phyloP scores from a whole-genome alignment of 2,888 invertebrate species.

The Spodoptera littoralis region DNA sequence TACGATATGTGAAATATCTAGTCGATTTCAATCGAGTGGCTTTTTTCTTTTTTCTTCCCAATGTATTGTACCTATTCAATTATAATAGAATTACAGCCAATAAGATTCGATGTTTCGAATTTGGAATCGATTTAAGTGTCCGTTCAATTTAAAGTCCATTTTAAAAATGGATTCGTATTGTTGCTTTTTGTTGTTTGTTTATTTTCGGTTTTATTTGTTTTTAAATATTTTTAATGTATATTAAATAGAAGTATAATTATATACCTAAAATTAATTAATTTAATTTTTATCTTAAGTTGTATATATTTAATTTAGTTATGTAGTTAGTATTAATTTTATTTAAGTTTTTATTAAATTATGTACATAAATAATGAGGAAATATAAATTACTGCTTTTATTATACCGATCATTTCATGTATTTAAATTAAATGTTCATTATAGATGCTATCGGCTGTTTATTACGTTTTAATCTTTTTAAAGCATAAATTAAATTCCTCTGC shows the following conservation, averaged over 20 bases:
- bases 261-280: too few relatives aligned
- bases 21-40: slow-evolving; percentile 46
- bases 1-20: slow-evolving; percentile 43
- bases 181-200: neutral
- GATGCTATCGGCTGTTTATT: neutral
- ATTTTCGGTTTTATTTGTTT: slow-evolving; percentile 6
- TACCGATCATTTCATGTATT: too few relatives aligned
- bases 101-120: slow-evolving; percentile 38
- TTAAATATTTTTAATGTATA: too few relatives aligned
- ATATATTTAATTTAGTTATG: too few relatives aligned
- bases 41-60: slow-evolving; percentile 50
- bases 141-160: slow-evolving; percentile 10
- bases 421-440: too few relatives aligned
- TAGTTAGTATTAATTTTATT: too few relatives aligned
- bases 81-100: slow-evolving; percentile 39
- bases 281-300: too few relatives aligned
- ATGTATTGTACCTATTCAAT: slow-evolving; percentile 25
- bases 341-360: too few relatives aligned
- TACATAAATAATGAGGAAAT: too few relatives aligned
- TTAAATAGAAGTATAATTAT: too few relatives aligned
- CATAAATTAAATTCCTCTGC: too few relatives aligned
- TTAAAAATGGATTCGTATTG: slow-evolving; percentile 23
- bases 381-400: too few relatives aligned
- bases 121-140: slow-evolving; percentile 17
- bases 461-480: neutral